Base-by-base conservation (phyloP, 2,797 vertebrate genomes). In the Neomorphus geoffroyi region DNA sequence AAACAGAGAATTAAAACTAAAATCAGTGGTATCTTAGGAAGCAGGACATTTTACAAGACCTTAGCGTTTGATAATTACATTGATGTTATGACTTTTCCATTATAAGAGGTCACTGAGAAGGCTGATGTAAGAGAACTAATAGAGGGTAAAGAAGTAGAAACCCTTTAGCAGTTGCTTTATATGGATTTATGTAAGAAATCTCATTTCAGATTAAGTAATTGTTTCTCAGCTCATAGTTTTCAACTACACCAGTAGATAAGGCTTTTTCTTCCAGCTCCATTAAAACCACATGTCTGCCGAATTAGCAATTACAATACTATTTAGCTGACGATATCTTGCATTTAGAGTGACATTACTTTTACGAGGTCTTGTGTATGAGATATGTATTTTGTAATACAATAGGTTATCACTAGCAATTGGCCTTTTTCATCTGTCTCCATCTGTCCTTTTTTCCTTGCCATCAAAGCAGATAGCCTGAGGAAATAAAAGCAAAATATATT, bases 221-320 rank as follows among this genome's bases (percentile, higher is more conserved):
- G 83, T 93, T 96, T 94, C 83, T 93, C 93, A 96, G 89, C 48
- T 96, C 73, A 57, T 88, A 80, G 93, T 93, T 96, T 97, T 92
- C 91, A 96, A 9, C 77, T 92, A 95, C 77, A 92, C 19, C n/a
- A 88, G 35, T 58, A 86, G 80, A 84, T 95, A 90, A 90, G 35
- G 60, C 62, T 92, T 95, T 95, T 94, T 91, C 57, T 94, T 92
- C 85, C 53, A 86, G 89, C 67, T 88, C 96, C 80, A 73, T 95
- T 97, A 86, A 95, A 96, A 88, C 50, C 80, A 56, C 65, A 78
- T 80, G 79, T 86, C 89, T 93, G 77, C 86, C 64, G 80, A 94
- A 96, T 94, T 84, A 94, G 54, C 75, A 93, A 75, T 95, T 95
- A 80, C 61, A 92, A 9, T 92, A 86, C 67, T 92, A 43, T 86